Evolutionary conservation across 2,797 vertebrate genomes (phyloP).

Genomic region (Alcedo atthis): DNA sequence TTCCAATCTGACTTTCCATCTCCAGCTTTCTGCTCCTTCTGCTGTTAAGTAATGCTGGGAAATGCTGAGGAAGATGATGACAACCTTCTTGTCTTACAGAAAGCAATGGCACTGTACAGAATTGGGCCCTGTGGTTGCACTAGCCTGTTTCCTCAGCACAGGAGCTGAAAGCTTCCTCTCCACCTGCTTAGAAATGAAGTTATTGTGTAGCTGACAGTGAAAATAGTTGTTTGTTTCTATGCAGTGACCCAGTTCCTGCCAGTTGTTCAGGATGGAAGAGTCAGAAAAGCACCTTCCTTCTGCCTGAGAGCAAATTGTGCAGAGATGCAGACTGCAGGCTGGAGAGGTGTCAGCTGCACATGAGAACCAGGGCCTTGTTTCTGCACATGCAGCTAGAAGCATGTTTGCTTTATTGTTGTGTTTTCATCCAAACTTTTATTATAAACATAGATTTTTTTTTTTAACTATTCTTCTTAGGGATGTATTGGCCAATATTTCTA

Average conservation of each 20-base stretch:
- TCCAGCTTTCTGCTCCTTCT: not conserved
- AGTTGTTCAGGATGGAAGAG: not conserved
- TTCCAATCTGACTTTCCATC: not conserved
- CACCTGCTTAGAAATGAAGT: not conserved
- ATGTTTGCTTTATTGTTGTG: not conserved
- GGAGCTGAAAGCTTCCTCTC: not conserved
- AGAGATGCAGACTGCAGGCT: conserved; percentile 36
- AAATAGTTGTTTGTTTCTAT: not conserved
- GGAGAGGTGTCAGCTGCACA: conserved; percentile 45
- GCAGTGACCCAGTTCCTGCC: conserved; percentile 12
- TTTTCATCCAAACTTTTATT: not conserved
- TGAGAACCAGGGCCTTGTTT: fast-evolving
- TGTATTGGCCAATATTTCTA: not conserved
- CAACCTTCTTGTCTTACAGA: not conserved
- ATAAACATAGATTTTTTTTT: not conserved
- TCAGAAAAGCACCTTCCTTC: not conserved
- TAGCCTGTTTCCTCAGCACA: not conserved
- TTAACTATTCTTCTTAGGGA: not conserved
- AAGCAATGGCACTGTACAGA: not conserved
- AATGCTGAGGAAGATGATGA: not conserved
- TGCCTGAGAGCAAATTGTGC: conserved; percentile 26
- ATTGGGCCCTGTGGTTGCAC: not conserved
- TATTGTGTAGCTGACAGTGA: not conserved
- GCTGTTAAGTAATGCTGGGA: not conserved
- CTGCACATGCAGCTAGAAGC: not conserved